Percentiles rank a stretch among this genome's conserved stretches.
These are phyloP conservation scores for Pteronotus mesoamericanus DNA, from an alignment of 2,797 vertebrate species.

Conservation along the genomic window DNA sequence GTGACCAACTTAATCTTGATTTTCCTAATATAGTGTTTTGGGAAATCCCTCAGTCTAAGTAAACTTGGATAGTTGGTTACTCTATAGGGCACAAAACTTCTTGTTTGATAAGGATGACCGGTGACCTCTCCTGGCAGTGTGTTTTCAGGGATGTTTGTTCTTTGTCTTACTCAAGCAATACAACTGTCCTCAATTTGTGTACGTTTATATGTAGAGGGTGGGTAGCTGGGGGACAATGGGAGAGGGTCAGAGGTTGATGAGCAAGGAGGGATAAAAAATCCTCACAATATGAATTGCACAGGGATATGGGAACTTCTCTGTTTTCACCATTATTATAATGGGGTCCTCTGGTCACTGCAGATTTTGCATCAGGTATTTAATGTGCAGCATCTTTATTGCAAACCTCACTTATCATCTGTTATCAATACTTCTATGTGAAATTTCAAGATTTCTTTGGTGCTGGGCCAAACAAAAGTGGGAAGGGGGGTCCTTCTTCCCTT, in stretches of 20 bases:
- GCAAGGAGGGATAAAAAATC: background rate
- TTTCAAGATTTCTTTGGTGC: background rate
- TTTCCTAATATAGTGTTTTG: background rate
- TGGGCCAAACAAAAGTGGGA: background rate
- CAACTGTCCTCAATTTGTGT: background rate
- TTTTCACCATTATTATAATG: background rate
- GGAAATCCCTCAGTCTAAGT: background rate
- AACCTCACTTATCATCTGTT: background rate
- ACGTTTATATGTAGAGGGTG: background rate
- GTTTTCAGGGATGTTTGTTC: background rate
- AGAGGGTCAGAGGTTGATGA: background rate
- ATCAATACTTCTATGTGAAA: background rate
- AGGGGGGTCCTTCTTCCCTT: background rate
- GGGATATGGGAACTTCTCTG: background rate
- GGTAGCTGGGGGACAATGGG: background rate
- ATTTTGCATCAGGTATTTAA: background rate
- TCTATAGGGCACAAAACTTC: background rate
- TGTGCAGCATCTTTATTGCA: background rate
- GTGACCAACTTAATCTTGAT: background rate
- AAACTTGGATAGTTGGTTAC: background rate
- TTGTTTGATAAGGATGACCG: background rate
- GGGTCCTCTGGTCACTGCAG: background rate
- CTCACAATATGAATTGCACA: background rate
- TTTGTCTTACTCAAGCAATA: background rate
- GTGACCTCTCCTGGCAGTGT: background rate